Conservation (phyloP, 2,888 invertebrate genomes). For the Ephialtes manifestator region DNA sequence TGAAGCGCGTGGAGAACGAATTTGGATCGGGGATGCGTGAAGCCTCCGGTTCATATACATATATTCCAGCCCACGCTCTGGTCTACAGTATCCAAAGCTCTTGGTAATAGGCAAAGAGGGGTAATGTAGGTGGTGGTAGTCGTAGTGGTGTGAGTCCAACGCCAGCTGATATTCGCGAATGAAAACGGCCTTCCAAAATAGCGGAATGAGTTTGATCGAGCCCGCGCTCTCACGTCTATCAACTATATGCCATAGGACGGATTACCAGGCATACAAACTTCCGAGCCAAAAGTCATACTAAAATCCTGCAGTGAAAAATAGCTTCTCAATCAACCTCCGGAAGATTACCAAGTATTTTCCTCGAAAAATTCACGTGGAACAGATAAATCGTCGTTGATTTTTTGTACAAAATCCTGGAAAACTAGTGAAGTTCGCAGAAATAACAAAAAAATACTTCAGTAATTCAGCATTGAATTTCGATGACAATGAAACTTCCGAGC, state of each 20-base stretch:
- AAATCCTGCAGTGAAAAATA: constrained; percentile 37
- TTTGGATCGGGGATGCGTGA: constrained; percentile 58
- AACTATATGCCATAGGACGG: constrained; percentile 37
- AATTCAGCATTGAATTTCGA: neutral
- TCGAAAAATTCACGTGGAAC: neutral
- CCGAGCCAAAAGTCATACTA: constrained; percentile 57
- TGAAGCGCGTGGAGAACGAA: constrained; percentile 45
- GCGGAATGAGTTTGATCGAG: constrained; percentile 44
- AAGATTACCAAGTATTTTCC: neutral
- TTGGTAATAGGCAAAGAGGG: constrained; percentile 15
- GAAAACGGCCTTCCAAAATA: constrained; percentile 33
- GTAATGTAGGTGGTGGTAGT: constrained; percentile 18
- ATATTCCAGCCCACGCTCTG: constrained; percentile 57
- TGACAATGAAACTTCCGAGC: neutral
- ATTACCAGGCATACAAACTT: constrained; percentile 43
- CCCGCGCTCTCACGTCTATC: constrained; percentile 50
- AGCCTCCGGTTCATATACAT: neutral
- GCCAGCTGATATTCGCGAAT: constrained; percentile 9
- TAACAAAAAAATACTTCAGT: neutral
- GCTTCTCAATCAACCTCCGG: neutral
- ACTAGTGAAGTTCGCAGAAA: neutral
- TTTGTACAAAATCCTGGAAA: no score
- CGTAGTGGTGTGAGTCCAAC: constrained; percentile 5
- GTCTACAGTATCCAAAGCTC: constrained; percentile 13
- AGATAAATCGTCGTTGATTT: no score